These are phyloP conservation scores for Nematolebias whitei DNA, from an alignment of 2,113 vertebrate species.

Conservation along the genomic window DNA sequence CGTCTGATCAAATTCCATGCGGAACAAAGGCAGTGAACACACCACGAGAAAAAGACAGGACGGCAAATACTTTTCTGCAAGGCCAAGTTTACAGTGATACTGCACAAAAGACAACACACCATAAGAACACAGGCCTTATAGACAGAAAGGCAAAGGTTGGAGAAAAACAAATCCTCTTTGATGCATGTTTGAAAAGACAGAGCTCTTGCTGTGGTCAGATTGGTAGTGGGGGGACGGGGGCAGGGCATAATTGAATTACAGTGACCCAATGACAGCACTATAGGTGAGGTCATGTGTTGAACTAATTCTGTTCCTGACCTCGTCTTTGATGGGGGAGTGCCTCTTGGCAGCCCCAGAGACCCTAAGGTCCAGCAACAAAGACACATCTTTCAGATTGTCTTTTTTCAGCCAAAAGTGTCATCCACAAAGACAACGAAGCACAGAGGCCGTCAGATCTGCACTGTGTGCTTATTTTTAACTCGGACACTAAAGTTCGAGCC, in stretches of 20 bases:
- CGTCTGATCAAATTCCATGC: constrained; percentile 32
- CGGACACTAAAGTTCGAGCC: constrained; percentile 10
- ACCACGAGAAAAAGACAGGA: constrained; percentile 20
- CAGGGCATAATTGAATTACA: constrained; percentile 75
- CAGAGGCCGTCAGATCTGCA: constrained; percentile 27
- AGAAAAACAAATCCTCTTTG: constrained; percentile 50
- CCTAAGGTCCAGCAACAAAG: constrained; percentile 36
- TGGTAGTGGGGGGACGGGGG: constrained; percentile 10
- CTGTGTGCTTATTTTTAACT: constrained; percentile 31
- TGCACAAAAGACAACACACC: constrained; percentile 27
- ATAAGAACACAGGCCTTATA: constrained; percentile 21
- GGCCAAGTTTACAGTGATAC: constrained; percentile 48
- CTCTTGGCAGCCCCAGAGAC: constrained; percentile 31
- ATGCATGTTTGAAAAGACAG: constrained; percentile 33
- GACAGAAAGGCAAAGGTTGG: constrained; percentile 45
- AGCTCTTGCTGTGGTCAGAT: constrained; percentile 13
- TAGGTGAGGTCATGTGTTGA: constrained; percentile 72
- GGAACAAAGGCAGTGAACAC: constrained; percentile 18
- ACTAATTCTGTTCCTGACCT: constrained; percentile 76
- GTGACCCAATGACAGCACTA: constrained; percentile 69
- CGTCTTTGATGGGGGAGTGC: constrained; percentile 36
- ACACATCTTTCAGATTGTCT: constrained; percentile 46
- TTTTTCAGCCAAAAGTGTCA: constrained; percentile 48
- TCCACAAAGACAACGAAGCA: constrained; percentile 46
- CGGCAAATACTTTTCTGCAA: constrained; percentile 50